A percentile compares a stretch with the other conserved stretches of the same genome.
Conservation (phyloP, 2,888 invertebrate genomes). For the Spisula subtruncata region DNA sequence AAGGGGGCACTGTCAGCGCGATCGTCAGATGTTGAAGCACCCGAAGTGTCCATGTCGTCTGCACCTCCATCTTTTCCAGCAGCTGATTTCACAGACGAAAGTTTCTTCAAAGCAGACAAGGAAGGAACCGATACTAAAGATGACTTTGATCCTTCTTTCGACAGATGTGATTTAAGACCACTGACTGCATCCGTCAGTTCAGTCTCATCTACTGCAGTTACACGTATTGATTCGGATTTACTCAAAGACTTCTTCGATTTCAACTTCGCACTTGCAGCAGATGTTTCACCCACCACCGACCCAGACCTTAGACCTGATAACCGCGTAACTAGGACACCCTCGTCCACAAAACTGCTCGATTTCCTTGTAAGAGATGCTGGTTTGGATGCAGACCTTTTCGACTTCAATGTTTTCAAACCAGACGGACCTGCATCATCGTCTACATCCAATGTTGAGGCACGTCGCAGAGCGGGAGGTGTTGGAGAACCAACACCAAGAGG, state of each 20-base stretch:
- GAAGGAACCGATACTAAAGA: constrained; percentile 29
- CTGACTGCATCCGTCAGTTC: constrained; percentile 52
- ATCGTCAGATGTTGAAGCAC: constrained; percentile 27
- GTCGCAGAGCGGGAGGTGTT: constrained; percentile 55
- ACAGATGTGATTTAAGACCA: constrained; percentile 38
- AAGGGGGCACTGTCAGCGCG: constrained; percentile 43
- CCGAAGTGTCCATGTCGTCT: constrained; percentile 16
- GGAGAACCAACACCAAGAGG: constrained; percentile 18
- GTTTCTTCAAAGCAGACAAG: constrained; percentile 22
- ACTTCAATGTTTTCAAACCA: neutral
- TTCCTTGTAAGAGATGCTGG: constrained; percentile 58
- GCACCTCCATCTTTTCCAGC: neutral
- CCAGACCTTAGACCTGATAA: constrained; percentile 61
- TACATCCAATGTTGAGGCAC: constrained; percentile 64
- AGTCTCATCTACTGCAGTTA: constrained; percentile 49
- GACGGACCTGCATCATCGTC: constrained; percentile 47
- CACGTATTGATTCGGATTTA: constrained; percentile 43
- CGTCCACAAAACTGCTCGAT: constrained; percentile 57
- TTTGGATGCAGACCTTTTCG: constrained; percentile 17
- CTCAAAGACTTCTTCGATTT: constrained; percentile 27
- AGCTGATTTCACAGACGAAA: constrained; percentile 33
- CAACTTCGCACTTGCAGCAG: neutral
- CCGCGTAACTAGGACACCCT: constrained; percentile 57
- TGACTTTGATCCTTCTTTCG: constrained; percentile 43
- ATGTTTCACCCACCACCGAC: constrained; percentile 66